Evolutionary conservation across 2,888 invertebrate species (phyloP).

Genomic region (Drosophila tanythrix): DNA sequence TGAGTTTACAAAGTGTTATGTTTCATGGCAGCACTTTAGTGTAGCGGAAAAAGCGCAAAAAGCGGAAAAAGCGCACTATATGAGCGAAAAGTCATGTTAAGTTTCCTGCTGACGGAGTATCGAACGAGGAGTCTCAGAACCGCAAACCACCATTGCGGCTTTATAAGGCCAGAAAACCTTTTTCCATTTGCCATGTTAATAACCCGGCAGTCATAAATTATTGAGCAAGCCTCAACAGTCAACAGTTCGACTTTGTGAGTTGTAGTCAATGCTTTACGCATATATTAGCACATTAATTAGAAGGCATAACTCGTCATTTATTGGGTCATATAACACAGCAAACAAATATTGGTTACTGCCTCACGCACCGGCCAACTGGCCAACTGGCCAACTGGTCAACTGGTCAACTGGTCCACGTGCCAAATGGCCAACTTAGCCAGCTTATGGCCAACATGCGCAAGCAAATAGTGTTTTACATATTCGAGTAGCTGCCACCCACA

Average conservation of each 20-base stretch:
- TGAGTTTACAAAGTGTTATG: background rate
- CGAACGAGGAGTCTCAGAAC: background rate
- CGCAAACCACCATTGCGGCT: constrained; percentile 25
- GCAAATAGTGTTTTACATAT: constrained; percentile 57
- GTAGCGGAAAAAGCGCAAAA: background rate
- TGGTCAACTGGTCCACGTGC: constrained; percentile 2
- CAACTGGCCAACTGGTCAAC: background rate
- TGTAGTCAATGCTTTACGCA: constrained; percentile 55
- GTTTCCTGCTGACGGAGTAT: background rate
- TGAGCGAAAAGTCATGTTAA: background rate
- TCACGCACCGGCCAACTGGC: constrained; percentile 27
- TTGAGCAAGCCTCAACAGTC: background rate
- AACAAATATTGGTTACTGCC: constrained; percentile 44
- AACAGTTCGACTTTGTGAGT: background rate
- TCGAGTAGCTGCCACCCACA: constrained; percentile 49
- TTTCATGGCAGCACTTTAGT: background rate
- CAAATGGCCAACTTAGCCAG: background rate
- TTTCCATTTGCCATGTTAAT: background rate
- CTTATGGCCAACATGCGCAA: background rate
- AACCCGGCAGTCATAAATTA: background rate
- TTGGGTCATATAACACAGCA: constrained; percentile 58
- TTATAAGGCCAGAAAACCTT: constrained; percentile 46
- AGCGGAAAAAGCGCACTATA: background rate
- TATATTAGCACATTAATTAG: constrained; percentile 72
- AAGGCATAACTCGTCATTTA: constrained; percentile 73